Evolutionary conservation across 2,113 vertebrate genomes (phyloP), one percentile per base, ranked within the genome.

Genomic region (Haliaeetus leucogaster): DNA sequence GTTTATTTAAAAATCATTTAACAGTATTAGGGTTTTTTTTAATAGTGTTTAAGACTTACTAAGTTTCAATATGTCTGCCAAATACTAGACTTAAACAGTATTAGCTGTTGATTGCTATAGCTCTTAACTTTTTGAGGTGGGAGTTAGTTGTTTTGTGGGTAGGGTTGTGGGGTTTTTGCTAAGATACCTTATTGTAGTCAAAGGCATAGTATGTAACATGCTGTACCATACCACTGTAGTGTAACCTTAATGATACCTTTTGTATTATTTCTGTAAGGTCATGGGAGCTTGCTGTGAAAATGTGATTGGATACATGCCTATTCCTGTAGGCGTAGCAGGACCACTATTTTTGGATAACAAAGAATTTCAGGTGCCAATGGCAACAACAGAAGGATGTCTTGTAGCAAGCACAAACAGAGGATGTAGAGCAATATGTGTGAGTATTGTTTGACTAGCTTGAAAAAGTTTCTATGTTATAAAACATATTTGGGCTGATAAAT

Each of bases 211-310:
- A 13, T 55, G 11, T 61, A 63, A 16, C 11, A n/a, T 52, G 45
- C 16, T 84, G 55, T 79, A 30, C 17, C 10, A 4, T 47, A 27
- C 6, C 11, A 25, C 22, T 72, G 48, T 19, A 40, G 3, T 43
- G 16, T 55, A 84, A 56, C 18, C 10, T 82, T 72, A 72, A 26
- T 73, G 32, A 89, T 52, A 20, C 3, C 23, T 83, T 52, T 30
- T 81, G 17, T 84, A 11, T 83, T 92, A 7, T 73, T 85, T 95
- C 80, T 92, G 50, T 56, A 91, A 99, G 99, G 99, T 99, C 34
- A 98, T 99, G 97, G 99, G 99, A 81, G 98, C 99, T 83, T 99
- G 99, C 96, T 99, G 99, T 98, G 99, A 99, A 95, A 99, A 99
- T 6, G 98, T 99, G 81, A 99, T 99, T 94, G 99, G 99, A 43